phyloP scores from a whole-genome alignment of 92 coral and sea anemone genomes.

The Blastomussa wellsi region DNA sequence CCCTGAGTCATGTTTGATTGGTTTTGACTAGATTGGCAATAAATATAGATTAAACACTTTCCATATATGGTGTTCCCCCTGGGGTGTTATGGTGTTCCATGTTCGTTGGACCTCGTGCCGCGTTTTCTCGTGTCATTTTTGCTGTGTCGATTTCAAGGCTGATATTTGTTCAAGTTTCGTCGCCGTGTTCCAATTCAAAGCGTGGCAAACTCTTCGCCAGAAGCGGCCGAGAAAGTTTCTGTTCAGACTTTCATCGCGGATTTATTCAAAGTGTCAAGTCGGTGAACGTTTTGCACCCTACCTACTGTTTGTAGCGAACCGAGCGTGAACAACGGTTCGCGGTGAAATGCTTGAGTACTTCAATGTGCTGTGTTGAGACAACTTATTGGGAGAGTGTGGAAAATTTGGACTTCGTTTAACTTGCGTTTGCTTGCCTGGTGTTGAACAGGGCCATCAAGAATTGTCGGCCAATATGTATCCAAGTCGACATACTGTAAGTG shows the following conservation, averaged over 20 bases:
- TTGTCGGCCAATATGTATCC: slow-evolving; percentile 79
- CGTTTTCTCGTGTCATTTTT: slow-evolving; percentile 99
- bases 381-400: slow-evolving; percentile 79
- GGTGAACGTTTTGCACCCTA: slow-evolving; percentile 40
- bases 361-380: slow-evolving; percentile 75
- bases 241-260: slow-evolving; percentile 41
- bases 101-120: slow-evolving; percentile 98
- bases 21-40: slow-evolving; percentile 99
- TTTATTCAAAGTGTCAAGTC: slow-evolving; percentile 41
- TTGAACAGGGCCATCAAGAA: slow-evolving; percentile 60
- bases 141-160: slow-evolving; percentile 98
- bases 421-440: slow-evolving; percentile 60
- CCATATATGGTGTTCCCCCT: slow-evolving; percentile 99
- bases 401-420: slow-evolving; percentile 72
- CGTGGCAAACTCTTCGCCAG: slow-evolving; percentile 56
- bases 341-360: slow-evolving; percentile 94
- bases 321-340: slow-evolving; percentile 82
- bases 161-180: slow-evolving; percentile 88
- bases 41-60: slow-evolving; percentile 99
- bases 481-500: slow-evolving; percentile 92
- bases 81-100: slow-evolving; percentile 99
- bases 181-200: slow-evolving; percentile 72
- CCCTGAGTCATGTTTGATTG: slow-evolving; percentile 99
- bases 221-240: slow-evolving; percentile 43
- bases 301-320: slow-evolving; percentile 55